Conservation (phyloP, 2,888 invertebrate species). For the Callinectes sapidus region DNA sequence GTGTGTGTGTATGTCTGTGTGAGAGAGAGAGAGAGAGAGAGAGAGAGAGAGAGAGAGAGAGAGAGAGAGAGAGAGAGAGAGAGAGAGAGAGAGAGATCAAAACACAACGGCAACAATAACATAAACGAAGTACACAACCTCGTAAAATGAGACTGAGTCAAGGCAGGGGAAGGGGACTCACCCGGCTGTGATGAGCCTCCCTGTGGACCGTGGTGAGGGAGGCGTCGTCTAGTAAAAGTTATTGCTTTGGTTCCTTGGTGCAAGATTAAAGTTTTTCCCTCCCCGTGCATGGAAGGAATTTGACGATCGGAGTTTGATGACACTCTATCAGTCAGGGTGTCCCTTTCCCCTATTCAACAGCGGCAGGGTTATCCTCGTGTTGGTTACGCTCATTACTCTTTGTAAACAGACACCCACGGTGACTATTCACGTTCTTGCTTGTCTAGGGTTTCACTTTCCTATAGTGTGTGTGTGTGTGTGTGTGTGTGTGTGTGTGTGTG, state of each 20-base stretch:
- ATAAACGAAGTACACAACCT: too few species aligned
- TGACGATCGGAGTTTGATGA: background rate
- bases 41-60: too few species aligned
- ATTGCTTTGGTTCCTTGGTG: background rate
- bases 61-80: too few species aligned
- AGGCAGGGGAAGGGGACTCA: too few species aligned
- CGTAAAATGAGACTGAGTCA: too few species aligned
- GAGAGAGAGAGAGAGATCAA: too few species aligned
- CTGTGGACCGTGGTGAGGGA: too few species aligned
- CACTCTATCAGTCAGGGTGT: background rate
- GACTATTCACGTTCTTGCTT: background rate
- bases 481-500: conserved; percentile 46
- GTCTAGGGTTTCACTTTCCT: background rate
- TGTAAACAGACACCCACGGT: background rate
- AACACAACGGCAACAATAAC: too few species aligned
- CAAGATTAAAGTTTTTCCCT: background rate
- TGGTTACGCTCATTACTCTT: background rate
- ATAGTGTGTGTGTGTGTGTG: conserved; percentile 18
- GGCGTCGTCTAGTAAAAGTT: background rate
- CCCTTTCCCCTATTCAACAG: background rate
- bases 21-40: too few species aligned
- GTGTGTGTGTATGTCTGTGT: background rate
- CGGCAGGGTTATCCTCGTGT: background rate
- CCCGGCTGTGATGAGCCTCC: too few species aligned
- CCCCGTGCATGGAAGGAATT: background rate